Evolutionary conservation across 2,888 invertebrate species (phyloP), one percentile per base, ranked within the genome.

Genomic region (Chloromyia formosa): DNA sequence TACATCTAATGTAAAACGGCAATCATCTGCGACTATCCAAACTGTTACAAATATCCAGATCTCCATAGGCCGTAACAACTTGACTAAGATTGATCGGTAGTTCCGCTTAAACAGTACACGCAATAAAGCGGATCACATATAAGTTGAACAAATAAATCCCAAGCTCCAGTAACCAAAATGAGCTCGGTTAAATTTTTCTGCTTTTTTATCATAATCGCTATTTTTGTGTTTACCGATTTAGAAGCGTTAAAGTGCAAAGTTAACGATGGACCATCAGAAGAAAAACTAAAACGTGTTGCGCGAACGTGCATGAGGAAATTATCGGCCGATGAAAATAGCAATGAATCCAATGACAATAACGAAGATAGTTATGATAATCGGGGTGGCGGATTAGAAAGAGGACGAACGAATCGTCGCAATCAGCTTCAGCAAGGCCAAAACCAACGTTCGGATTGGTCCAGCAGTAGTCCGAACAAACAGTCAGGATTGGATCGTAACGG

Each of bases 191-290:
- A 49, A 49, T 7, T 49, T 12, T 49, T 49, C 27, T 35, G 27
- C 7, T 35, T 35, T 35, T 35, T 7, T 49, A n/a, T 49, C 12
- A 49, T 49, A n/a, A 3, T 49, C 49, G 49, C 16, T 49, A 10
- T n/a, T 1, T n/a, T 49, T 49, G 16, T 49, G 3, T n/a, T 49
- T 49, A 49, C 16, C 49, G 49, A 35, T 35, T 7, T 54, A 16
- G 77, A 79, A 35, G 85, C 87, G 9, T 80, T 91, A 22, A 89
- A 86, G 80, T 91, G 91, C 78, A 88, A 88, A 12, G 86, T 88
- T 0, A 88, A 88, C 62, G 89, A 89, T 73, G 88, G 89, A 23
- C 87, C 87, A n/a, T 86, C 87, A 75, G 89, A 89, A 78, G 86
- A 87, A 18, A 88, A 90, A 73, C 82, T 90, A 2, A 89, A 88